A percentile compares a stretch with the other conserved stretches of the same genome.
Evolutionary conservation across 2,888 invertebrate species (phyloP).

Genomic region (Ormia ochracea): DNA sequence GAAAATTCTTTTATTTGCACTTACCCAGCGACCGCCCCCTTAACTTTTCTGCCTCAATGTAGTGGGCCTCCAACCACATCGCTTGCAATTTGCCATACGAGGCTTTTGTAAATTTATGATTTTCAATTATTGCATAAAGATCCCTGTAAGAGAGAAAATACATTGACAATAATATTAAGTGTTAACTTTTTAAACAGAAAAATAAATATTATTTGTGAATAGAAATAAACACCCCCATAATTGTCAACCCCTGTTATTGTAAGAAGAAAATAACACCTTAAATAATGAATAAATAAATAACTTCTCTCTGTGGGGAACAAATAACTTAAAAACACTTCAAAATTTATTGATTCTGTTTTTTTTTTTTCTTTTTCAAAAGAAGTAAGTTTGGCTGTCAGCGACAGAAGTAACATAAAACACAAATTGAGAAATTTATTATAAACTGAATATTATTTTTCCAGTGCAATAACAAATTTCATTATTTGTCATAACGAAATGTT

Average conservation of each 20-base stretch:
- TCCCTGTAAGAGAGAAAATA: constrained; percentile 78
- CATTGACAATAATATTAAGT: constrained; percentile 14
- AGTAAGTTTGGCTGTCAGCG: constrained; percentile 24
- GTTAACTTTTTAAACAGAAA: constrained; percentile 20
- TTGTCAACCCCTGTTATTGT: constrained; percentile 35
- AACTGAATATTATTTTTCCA: background rate
- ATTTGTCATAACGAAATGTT: no score
- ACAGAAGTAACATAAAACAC: constrained; percentile 11
- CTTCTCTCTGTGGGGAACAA: constrained; percentile 28
- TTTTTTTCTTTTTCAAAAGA: background rate
- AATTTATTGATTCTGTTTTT: constrained; percentile 27
- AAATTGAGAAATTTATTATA: constrained; percentile 9
- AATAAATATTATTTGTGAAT: constrained; percentile 21
- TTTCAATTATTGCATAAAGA: constrained; percentile 91
- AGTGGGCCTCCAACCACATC: constrained; percentile 96
- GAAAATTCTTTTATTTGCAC: constrained; percentile 31
- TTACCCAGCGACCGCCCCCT: constrained; percentile 88
- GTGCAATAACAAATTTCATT: no score
- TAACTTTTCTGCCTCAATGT: constrained; percentile 93
- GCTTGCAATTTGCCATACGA: constrained; percentile 92
- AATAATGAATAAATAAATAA: constrained; percentile 33
- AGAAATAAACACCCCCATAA: constrained; percentile 27
- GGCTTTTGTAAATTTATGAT: constrained; percentile 91
- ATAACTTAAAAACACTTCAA: constrained; percentile 6
- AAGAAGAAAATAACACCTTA: constrained; percentile 31